A percentile compares a stretch with the other conserved stretches of the same genome.
Conservation (phyloP, 1,140 invertebrate species). For the Brachystomella parvula region DNA sequence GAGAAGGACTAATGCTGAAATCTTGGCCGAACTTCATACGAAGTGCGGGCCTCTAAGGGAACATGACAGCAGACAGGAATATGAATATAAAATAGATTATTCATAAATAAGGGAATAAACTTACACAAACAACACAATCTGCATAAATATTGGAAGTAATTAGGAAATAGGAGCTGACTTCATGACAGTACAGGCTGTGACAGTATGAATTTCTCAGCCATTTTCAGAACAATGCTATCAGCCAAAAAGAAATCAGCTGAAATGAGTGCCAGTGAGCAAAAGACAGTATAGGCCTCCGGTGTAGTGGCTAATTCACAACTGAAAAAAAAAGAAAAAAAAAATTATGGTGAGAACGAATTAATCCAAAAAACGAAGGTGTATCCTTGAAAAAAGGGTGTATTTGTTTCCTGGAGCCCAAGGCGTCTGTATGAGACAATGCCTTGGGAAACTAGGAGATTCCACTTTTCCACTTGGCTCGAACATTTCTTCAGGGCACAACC, state of each 20-base stretch:
- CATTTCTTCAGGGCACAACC: no score
- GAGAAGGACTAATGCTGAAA: no score
- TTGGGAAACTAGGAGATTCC: neutral
- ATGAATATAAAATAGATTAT: no score
- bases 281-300: neutral
- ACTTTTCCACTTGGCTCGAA: neutral
- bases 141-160: no score
- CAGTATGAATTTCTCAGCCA: slow-evolving; percentile 3
- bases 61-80: no score
- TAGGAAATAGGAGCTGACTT: no score
- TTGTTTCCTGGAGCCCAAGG: neutral
- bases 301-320: neutral
- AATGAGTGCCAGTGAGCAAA: neutral
- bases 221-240: neutral
- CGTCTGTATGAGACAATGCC: neutral
- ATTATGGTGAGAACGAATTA: neutral
- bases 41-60: no score
- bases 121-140: no score
- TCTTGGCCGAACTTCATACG: no score
- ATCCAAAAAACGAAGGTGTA: neutral
- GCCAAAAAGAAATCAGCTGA: neutral
- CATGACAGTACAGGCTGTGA: no score
- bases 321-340: neutral
- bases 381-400: slow-evolving; percentile 3
- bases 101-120: no score